Evolutionary conservation across 1,140 invertebrate species (phyloP), one percentile per base, ranked within the genome.

Genomic region (Sitobion miscanthi): DNA sequence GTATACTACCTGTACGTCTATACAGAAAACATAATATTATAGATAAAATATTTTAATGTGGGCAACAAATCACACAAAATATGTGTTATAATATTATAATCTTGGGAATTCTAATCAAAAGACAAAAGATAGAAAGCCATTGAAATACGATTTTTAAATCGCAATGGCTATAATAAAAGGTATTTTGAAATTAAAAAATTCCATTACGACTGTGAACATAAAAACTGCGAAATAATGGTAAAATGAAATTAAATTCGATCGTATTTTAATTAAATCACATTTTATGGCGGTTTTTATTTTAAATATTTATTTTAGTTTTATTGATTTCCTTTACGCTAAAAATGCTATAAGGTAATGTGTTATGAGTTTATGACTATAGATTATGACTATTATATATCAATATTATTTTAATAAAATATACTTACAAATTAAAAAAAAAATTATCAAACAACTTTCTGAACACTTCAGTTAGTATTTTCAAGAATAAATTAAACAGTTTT

Each of bases 151-250:
- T 77, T 77, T 77, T n/a, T 0, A 77, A 69, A 77, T 77, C 62
- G n/a, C n/a, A 69, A 77, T 17, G n/a, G 14, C n/a, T n/a, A 77
- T 77, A 77, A n/a, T 77, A 77, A 77, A 9, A n/a, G 62, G 62
- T 77, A 77, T 77, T 77, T 77, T 14, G 62, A 77, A 77, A 77
- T 77, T 77, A 77, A 77, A 77, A 77, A 77, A 77, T n/a, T n/a
- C 30, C n/a, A 77, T 5, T n/a, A 77, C 14, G 14, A 77, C 1
- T 77, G 14, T 35, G n/a, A 69, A n/a, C 62, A 69, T 69, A n/a
- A 69, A 69, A 69, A 69, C 30, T 69, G 62, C 11, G 25, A 69
- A 52, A 69, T 69, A 69, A n/a, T 69, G 11, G 25, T n/a, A 30
- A 30, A 69, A 62, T 30, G 3, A 62, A 62, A 69, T 69, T 3